Base-by-base conservation (phyloP, 2,888 invertebrate species). In the Troides aeacus region DNA sequence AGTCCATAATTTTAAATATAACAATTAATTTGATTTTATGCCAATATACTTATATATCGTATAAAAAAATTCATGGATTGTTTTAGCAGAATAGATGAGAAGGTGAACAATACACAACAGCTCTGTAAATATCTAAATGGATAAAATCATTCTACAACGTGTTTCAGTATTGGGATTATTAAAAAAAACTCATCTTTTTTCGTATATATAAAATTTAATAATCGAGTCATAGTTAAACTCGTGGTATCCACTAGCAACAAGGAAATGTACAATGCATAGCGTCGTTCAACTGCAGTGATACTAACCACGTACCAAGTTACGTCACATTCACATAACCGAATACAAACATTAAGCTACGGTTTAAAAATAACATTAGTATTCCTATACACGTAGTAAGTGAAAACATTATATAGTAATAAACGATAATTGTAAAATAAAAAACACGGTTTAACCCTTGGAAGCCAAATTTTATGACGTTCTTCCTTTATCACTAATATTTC, bases 191-290 rank as follows among this genome's bases (percentile, higher is more conserved):
- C 71, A 72, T 58, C 62, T 66, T 57, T 72, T 75, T 79, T 78
- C 75, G 78, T 87, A 84, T 79, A 86, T 90, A 89, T 85, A 90
- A 90, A 89, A 87, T 89, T 90, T 90, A 86, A 90, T 90, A 83
- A 83, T 85, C 79, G 84, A 88, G 83, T 87, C 83, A 81, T 81
- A 84, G 81, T 79, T 82, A 82, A 87, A 88, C 84, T 84, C 83
- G 81, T 81, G 79, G 78, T 82, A 84, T 83, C 30, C 79, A 83
- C 83, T 88, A 86, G 84, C 85, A 92, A 89, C 88, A 90, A 88
- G 82, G 84, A 83, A 88, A 90, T 91, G 88, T 89, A 90, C 89
- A 87, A 79, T 80, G 81, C 66, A 67, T 60, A 70, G 57, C 66
- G 63, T 70, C 63, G 53, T 66, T 56, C 60, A 64, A 58, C 77